Conservation (phyloP, 2,888 invertebrate genomes). For the Galerucella pusilla region DNA sequence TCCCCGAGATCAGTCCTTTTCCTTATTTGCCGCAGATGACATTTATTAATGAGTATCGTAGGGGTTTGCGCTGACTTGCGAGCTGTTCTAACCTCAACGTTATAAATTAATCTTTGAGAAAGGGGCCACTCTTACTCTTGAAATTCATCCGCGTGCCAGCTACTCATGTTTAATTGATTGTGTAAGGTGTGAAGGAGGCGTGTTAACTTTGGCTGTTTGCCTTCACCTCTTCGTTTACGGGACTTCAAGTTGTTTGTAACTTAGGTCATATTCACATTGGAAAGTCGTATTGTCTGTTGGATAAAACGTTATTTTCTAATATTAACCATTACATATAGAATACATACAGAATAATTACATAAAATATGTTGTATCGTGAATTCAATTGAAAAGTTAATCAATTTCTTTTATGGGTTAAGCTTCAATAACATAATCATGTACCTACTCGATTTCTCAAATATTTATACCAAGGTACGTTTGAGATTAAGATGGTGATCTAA, state of each 20-base stretch:
- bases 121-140: slow-evolving; percentile 31
- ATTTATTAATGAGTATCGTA: slow-evolving; percentile 47
- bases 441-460: no score
- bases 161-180: slow-evolving; percentile 37
- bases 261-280: not conserved
- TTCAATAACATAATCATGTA: no score
- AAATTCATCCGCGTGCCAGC: slow-evolving; percentile 13
- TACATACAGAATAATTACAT: no score
- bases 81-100: slow-evolving; percentile 43
- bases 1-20: slow-evolving; percentile 35
- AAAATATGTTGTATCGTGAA: no score
- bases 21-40: slow-evolving; percentile 45
- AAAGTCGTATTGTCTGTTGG: not conserved
- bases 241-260: slow-evolving; percentile 9
- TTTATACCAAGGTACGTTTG: no score
- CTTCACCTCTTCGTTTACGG: slow-evolving; percentile 21
- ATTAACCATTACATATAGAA: not conserved
- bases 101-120: slow-evolving; percentile 44
- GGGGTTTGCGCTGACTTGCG: slow-evolving; percentile 42
- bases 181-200: slow-evolving; percentile 33
- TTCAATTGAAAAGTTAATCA: no score
- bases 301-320: not conserved
- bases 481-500: no score
- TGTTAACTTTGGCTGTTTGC: slow-evolving; percentile 16
- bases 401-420: no score